These are phyloP conservation scores for Nothoprocta perdicaria DNA, from an alignment of 2,113 vertebrate species.

Conservation along the genomic window DNA sequence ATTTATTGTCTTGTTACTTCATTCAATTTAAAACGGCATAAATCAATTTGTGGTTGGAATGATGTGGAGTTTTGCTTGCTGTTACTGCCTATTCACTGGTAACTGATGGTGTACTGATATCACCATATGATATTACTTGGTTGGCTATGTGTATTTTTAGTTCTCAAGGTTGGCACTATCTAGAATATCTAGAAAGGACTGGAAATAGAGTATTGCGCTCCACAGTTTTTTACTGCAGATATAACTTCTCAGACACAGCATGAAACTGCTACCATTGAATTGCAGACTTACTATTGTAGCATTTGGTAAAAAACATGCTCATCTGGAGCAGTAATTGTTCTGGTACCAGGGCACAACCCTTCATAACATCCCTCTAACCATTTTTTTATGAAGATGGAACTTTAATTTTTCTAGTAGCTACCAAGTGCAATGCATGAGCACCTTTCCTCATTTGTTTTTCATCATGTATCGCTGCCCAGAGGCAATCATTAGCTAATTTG, in stretches of 20 bases:
- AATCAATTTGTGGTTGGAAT: not conserved
- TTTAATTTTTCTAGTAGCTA: conserved; percentile 70
- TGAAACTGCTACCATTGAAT: not conserved
- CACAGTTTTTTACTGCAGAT: not conserved
- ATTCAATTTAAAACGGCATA: not conserved
- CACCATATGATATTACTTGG: not conserved
- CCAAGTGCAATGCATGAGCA: conserved; percentile 64
- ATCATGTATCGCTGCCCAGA: conserved; percentile 68
- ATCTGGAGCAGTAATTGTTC: conserved; percentile 66
- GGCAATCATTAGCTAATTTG: conserved; percentile 77
- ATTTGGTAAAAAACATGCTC: conserved; percentile 66
- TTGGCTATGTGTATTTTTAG: not conserved
- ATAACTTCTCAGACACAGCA: conserved; percentile 3
- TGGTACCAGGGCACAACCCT: conserved; percentile 52
- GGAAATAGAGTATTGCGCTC: not conserved
- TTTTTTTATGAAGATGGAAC: conserved; percentile 66
- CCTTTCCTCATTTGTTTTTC: conserved; percentile 72
- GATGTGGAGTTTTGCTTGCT: not conserved
- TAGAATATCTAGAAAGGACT: not conserved
- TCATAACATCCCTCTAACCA: conserved; percentile 54
- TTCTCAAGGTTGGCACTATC: not conserved
- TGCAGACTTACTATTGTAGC: not conserved
- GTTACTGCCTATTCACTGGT: not conserved
- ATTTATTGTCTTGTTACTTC: not conserved
- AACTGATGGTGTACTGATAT: not conserved